These are phyloP conservation scores for Calycopis cecrops DNA, from an alignment of 1,140 invertebrate species.

Conservation along the genomic window DNA sequence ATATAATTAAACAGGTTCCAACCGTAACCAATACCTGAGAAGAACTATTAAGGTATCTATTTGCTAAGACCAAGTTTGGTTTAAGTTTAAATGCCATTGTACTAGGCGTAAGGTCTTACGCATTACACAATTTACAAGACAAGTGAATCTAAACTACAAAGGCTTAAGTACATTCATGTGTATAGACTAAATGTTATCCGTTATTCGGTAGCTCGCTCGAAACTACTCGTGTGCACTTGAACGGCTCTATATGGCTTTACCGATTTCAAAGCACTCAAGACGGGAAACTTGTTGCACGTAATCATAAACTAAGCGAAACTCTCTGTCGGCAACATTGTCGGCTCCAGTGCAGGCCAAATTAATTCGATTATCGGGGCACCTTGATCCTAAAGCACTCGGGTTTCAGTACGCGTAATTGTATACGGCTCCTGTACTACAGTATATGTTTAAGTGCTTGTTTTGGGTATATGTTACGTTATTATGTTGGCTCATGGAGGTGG, in stretches of 20 bases:
- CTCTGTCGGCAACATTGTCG: constrained; percentile 57
- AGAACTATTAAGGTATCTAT: no score
- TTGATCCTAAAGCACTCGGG: constrained; percentile 59
- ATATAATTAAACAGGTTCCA: no score
- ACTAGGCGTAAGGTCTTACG: no score
- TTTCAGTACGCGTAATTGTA: constrained; percentile 30
- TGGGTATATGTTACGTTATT: no score
- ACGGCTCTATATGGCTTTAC: constrained; percentile 53
- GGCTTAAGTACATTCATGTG: constrained; percentile 11
- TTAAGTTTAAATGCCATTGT: no score
- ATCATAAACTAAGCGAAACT: constrained; percentile 69
- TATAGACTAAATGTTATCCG: constrained; percentile 27
- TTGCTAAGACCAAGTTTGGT: no score
- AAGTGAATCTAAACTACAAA: constrained; percentile 1
- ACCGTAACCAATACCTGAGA: no score
- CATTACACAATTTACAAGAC: neutral
- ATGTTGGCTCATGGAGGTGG: no score
- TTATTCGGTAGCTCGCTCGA: constrained; percentile 30
- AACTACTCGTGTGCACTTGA: constrained; percentile 38
- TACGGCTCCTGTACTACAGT: neutral
- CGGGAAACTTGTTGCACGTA: constrained; percentile 66
- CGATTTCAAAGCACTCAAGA: constrained; percentile 69
- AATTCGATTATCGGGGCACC: constrained; percentile 70
- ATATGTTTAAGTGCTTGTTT: neutral
- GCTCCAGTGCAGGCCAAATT: constrained; percentile 59